Evolutionary conservation across 1,140 invertebrate genomes (phyloP).

Genomic region (Gerris buenoi): DNA sequence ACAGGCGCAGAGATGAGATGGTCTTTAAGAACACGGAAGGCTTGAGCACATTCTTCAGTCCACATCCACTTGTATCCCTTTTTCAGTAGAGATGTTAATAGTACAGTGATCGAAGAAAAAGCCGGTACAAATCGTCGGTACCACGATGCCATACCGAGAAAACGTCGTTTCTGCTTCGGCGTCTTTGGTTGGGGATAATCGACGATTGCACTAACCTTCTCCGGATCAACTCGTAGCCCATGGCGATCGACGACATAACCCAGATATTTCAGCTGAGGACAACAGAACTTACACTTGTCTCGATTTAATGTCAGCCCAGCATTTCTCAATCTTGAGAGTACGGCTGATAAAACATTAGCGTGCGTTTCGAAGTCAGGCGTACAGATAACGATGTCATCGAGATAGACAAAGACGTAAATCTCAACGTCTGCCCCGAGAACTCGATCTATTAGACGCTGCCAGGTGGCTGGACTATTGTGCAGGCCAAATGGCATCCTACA

Average conservation of each 20-base stretch:
- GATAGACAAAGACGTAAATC: conserved; percentile 25
- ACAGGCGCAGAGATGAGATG: too few relatives aligned
- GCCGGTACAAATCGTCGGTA: conserved; percentile 23
- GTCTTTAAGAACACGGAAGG: conserved; percentile 22
- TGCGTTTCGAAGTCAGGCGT: conserved; percentile 28
- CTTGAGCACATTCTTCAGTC: conserved; percentile 3
- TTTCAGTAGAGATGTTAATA: conserved; percentile 23
- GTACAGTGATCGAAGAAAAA: conserved; percentile 23
- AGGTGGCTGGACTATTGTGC: too few relatives aligned
- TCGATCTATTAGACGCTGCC: conserved; percentile 26
- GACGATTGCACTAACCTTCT: conserved; percentile 22
- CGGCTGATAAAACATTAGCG: conserved; percentile 24
- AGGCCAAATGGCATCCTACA: conserved; percentile 33
- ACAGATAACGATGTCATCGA: conserved; percentile 31
- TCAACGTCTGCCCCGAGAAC: conserved; percentile 25
- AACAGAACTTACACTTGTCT: too few relatives aligned
- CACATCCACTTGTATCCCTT: conserved; percentile 20
- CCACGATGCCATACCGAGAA: conserved; percentile 24
- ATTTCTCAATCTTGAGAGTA: too few relatives aligned
- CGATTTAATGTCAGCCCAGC: too few relatives aligned
- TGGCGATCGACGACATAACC: conserved; percentile 17
- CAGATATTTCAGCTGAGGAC: too few relatives aligned
- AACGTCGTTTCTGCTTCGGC: conserved; percentile 17
- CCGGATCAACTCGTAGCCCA: conserved; percentile 6
- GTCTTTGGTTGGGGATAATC: conserved; percentile 23